Conservation (phyloP, 2,888 invertebrate genomes). For the Apamea monoglypha region DNA sequence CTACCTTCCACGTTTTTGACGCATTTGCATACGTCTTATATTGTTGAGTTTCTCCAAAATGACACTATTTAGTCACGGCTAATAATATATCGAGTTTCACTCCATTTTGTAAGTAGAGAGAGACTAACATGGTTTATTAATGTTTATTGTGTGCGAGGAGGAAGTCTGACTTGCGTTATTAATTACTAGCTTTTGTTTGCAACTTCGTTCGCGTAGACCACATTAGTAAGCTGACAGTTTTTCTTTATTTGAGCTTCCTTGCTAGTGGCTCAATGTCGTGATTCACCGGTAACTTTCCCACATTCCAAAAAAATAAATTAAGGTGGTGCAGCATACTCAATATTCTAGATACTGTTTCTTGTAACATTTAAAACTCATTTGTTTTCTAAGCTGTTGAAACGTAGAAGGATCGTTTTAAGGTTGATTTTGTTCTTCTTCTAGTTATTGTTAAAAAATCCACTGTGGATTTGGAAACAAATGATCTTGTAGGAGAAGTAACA, state of each 20-base stretch:
- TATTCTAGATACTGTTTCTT: background rate
- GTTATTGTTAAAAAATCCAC: no score
- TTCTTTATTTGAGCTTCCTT: slow-evolving; percentile 54
- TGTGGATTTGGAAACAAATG: background rate
- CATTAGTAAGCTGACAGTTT: slow-evolving; percentile 61
- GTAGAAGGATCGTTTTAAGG: background rate
- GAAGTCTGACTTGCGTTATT: slow-evolving; percentile 62
- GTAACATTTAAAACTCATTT: background rate
- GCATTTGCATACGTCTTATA: slow-evolving; percentile 23
- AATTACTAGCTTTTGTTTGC: slow-evolving; percentile 62
- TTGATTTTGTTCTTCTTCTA: background rate
- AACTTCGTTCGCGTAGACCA: slow-evolving; percentile 52
- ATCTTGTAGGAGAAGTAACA: background rate
- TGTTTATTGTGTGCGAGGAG: slow-evolving; percentile 61
- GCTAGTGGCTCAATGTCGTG: slow-evolving; percentile 38
- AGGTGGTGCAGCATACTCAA: background rate
- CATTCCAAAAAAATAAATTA: slow-evolving; percentile 46
- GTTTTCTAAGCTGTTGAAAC: background rate
- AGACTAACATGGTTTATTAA: slow-evolving; percentile 60
- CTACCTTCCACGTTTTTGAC: slow-evolving; percentile 20
- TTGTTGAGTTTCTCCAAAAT: slow-evolving; percentile 46
- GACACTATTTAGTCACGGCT: slow-evolving; percentile 55
- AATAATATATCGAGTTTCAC: slow-evolving; percentile 60
- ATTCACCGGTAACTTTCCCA: slow-evolving; percentile 52
- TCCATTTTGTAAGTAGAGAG: slow-evolving; percentile 56